phyloP scores from a whole-genome alignment of 2,888 invertebrate species.

The Podotricha telesiphe region DNA sequence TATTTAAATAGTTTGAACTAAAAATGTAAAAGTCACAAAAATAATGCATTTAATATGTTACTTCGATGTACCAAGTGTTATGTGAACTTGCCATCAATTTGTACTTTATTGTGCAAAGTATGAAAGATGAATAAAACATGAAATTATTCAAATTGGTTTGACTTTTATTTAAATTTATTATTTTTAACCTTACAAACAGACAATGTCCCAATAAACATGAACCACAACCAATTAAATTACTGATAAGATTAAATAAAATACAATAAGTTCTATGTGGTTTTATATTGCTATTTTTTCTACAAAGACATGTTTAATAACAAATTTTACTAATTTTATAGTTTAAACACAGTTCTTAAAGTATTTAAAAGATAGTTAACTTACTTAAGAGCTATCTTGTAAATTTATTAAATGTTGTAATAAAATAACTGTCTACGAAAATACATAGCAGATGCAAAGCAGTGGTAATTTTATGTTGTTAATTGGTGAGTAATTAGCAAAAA shows the following conservation, averaged over 20 bases:
- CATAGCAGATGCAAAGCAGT: neutral
- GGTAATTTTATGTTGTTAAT: too few relatives aligned
- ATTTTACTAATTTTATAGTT: neutral
- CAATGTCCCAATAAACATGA: neutral
- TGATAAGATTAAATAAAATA: conserved; percentile 4
- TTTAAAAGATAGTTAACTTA: too few relatives aligned
- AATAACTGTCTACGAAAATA: neutral
- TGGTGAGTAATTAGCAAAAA: too few relatives aligned
- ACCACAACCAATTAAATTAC: neutral
- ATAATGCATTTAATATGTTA: conserved; percentile 45
- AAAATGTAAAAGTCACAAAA: conserved; percentile 30
- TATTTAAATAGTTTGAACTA: conserved; percentile 22
- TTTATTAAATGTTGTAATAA: neutral
- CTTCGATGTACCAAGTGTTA: conserved; percentile 29
- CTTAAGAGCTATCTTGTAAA: neutral
- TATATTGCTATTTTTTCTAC: neutral
- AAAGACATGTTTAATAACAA: neutral
- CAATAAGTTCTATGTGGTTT: neutral
- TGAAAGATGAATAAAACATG: conserved; percentile 37
- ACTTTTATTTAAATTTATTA: conserved; percentile 14
- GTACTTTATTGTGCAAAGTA: conserved; percentile 45
- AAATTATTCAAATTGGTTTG: conserved; percentile 31
- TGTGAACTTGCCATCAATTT: conserved; percentile 50
- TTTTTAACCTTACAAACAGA: neutral
- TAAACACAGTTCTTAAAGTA: neutral